These are phyloP conservation scores for Cotesia congregata DNA, from an alignment of 2,888 invertebrate species.

Conservation along the genomic window DNA sequence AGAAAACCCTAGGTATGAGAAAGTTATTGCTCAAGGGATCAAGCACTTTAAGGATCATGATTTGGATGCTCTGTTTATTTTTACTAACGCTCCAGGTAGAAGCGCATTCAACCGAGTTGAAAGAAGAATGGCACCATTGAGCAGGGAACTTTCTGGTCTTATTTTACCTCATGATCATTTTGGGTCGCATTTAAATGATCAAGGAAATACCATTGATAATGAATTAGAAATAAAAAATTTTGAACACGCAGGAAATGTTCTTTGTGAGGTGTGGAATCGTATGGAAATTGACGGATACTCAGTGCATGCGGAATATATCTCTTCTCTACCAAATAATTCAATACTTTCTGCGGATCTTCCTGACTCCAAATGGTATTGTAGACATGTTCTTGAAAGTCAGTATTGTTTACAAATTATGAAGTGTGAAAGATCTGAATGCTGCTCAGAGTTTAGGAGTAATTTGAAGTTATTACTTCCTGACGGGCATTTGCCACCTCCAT, in stretches of 20 bases:
- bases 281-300: slow-evolving; percentile 54
- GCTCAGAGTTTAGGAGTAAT: no score
- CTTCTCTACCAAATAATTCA: neutral
- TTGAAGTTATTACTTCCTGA: no score
- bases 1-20: slow-evolving; percentile 53
- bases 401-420: no score
- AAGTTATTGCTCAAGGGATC: slow-evolving; percentile 49
- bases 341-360: neutral
- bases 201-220: slow-evolving; percentile 56
- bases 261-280: slow-evolving; percentile 58
- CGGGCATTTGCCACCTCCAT: no score
- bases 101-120: slow-evolving; percentile 63
- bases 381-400: neutral
- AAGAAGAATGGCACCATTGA: slow-evolving; percentile 63
- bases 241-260: slow-evolving; percentile 56
- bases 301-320: slow-evolving; percentile 42
- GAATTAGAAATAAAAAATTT: slow-evolving; percentile 62
- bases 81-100: slow-evolving; percentile 62
- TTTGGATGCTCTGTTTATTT: slow-evolving; percentile 55
- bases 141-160: slow-evolving; percentile 57
- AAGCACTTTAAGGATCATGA: slow-evolving; percentile 52
- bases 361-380: neutral
- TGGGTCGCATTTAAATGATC: slow-evolving; percentile 57
- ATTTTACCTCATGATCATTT: slow-evolving; percentile 60
- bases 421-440: no score